Percentiles rank a stretch among this genome's conserved stretches.
phyloP scores from a whole-genome alignment of 2,888 invertebrate genomes.

The Philereme vetulata region DNA sequence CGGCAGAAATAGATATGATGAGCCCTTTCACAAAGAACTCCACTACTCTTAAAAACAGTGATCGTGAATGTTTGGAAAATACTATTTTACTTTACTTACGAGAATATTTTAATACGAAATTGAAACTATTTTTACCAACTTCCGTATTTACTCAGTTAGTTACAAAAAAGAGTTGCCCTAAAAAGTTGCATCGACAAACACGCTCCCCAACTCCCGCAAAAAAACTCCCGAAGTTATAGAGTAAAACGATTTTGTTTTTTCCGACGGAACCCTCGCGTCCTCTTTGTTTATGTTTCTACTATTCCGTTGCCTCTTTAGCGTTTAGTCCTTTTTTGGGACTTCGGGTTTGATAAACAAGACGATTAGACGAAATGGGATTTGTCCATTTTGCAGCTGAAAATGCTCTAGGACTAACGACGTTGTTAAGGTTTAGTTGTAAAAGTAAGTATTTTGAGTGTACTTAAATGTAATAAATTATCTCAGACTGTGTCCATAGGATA shows the following conservation, averaged over 20 bases:
- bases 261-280: slow-evolving; percentile 27
- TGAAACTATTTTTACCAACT: too few relatives aligned
- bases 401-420: slow-evolving; percentile 1
- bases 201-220: slow-evolving; percentile 2
- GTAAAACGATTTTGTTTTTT: slow-evolving; percentile 41
- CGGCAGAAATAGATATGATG: too few relatives aligned
- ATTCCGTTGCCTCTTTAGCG: slow-evolving; percentile 24
- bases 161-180: neutral
- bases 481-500: too few relatives aligned
- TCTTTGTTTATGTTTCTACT: slow-evolving; percentile 35
- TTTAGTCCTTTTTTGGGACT: slow-evolving; percentile 17
- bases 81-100: too few relatives aligned
- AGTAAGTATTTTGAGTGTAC: too few relatives aligned
- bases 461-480: too few relatives aligned
- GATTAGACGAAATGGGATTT: slow-evolving; percentile 23
- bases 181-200: slow-evolving; percentile 19
- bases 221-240: slow-evolving; percentile 28
- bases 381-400: slow-evolving; percentile 6
- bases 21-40: too few relatives aligned
- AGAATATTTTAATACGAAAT: too few relatives aligned
- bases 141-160: neutral
- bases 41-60: too few relatives aligned
- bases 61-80: too few relatives aligned
- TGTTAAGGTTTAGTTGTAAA: neutral
- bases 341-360: slow-evolving; percentile 27